Percentiles rank a stretch among this genome's conserved stretches.
phyloP scores from a whole-genome alignment of 2,113 vertebrate genomes.

The Siphamia tubifer region DNA sequence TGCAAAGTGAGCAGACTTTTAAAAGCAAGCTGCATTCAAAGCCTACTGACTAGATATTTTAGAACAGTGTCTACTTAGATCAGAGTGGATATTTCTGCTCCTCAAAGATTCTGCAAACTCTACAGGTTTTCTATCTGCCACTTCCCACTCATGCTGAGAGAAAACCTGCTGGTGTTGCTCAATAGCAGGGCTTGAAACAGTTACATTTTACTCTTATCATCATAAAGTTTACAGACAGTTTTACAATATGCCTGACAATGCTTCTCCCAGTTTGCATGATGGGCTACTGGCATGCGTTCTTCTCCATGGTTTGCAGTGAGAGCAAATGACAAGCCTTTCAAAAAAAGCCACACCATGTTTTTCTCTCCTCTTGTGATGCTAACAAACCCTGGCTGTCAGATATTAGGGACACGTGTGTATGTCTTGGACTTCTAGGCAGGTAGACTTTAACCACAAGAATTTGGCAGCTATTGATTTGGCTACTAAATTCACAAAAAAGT shows the following conservation, averaged over 20 bases:
- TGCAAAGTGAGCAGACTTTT: constrained; percentile 11
- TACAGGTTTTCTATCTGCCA: not conserved
- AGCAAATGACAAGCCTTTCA: not conserved
- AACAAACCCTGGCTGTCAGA: constrained; percentile 19
- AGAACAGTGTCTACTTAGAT: not conserved
- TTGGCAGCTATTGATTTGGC: constrained; percentile 64
- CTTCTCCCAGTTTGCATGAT: not conserved
- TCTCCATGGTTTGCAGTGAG: not conserved
- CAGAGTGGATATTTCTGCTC: constrained; percentile 6
- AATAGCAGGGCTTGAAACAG: not conserved
- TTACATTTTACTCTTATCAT: not conserved
- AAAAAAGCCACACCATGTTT: not conserved
- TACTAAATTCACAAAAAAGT: constrained; percentile 60
- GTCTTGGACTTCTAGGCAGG: constrained; percentile 49
- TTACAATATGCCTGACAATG: constrained; percentile 4
- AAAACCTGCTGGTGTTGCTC: constrained; percentile 5
- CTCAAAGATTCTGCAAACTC: not conserved
- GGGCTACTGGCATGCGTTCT: not conserved
- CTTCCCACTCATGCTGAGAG: constrained; percentile 1
- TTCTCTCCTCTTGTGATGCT: not conserved
- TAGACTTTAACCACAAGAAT: constrained; percentile 29
- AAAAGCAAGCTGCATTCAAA: constrained; percentile 37
- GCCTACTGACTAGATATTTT: not conserved
- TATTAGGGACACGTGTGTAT: constrained; percentile 14
- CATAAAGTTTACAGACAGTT: not conserved